phyloP scores from a whole-genome alignment of 2,797 vertebrate species.

The Peromyscus nudipes region DNA sequence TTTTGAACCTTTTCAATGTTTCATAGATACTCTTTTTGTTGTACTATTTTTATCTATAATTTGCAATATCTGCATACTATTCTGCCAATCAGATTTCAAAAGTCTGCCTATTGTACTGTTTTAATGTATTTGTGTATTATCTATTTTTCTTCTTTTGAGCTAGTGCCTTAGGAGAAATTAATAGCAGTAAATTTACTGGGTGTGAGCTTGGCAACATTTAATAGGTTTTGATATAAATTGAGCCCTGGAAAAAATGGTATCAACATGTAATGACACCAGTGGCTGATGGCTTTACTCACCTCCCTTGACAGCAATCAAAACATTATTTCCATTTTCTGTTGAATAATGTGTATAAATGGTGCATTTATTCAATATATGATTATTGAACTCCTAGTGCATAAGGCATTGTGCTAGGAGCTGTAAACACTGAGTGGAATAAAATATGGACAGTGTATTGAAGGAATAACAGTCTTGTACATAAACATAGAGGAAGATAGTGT shows the following conservation, averaged over 20 bases:
- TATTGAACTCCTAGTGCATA: conserved; percentile 37
- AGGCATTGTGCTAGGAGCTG: not conserved
- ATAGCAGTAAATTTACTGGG: conserved; percentile 11
- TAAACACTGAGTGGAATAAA: conserved; percentile 48
- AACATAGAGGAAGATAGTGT: conserved; percentile 19
- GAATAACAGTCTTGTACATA: not conserved
- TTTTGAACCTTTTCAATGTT: conserved; percentile 22
- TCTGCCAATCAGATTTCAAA: conserved; percentile 33
- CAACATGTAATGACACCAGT: not conserved
- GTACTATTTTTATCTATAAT: conserved; percentile 11
- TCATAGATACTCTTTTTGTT: conserved; percentile 50
- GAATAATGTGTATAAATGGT: conserved; percentile 34
- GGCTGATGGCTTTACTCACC: not conserved
- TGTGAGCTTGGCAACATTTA: conserved; percentile 33
- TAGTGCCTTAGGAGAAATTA: conserved; percentile 15
- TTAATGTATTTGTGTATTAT: conserved; percentile 24
- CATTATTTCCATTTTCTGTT: conserved; percentile 35
- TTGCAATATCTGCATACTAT: conserved; percentile 24
- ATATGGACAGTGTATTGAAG: not conserved
- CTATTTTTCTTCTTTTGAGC: conserved; percentile 35
- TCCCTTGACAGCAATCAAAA: conserved; percentile 39
- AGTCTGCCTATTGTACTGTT: conserved; percentile 10
- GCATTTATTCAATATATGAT: not conserved
- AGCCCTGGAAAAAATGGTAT: not conserved
- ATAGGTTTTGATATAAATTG: conserved; percentile 58